Evolutionary conservation across 2,888 invertebrate species (phyloP).

Genomic region (Rhogogaster chlorosoma): DNA sequence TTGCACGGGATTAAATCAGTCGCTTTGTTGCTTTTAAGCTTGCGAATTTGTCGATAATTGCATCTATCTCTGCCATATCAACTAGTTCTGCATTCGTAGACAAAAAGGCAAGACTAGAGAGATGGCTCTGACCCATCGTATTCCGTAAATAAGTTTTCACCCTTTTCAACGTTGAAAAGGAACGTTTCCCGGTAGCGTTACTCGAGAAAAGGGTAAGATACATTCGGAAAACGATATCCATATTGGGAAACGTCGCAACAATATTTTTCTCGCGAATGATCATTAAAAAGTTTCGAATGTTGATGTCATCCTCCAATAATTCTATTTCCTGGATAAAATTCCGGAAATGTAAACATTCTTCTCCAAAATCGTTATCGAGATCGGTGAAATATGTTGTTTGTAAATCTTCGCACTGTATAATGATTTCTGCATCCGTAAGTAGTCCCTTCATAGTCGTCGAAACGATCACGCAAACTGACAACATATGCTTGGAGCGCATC

Average conservation of each 20-base stretch:
- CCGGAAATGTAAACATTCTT: conserved; percentile 45
- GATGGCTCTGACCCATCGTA: conserved; percentile 28
- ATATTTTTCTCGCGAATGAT: conserved; percentile 54
- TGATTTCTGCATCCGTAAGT: conserved; percentile 45
- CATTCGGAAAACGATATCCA: conserved; percentile 52
- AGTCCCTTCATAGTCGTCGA: conserved; percentile 48
- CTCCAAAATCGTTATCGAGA: conserved; percentile 8
- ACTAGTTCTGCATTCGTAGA: conserved; percentile 39
- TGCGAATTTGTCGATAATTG: conserved; percentile 47
- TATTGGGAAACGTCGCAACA: conserved; percentile 52
- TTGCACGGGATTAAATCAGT: neutral
- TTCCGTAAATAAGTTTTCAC: conserved; percentile 50
- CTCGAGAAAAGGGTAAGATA: conserved; percentile 41
- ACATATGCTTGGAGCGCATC: conserved; percentile 43
- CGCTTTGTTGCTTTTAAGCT: conserved; percentile 48
- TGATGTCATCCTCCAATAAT: conserved; percentile 44
- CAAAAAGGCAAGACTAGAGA: conserved; percentile 44
- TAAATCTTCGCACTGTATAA: conserved; percentile 29
- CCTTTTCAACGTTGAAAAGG: conserved; percentile 51
- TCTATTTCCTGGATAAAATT: conserved; percentile 49
- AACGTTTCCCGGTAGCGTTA: conserved; percentile 49
- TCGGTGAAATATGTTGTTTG: conserved; percentile 39
- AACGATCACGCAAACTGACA: conserved; percentile 50
- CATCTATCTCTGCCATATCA: conserved; percentile 18
- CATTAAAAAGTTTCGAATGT: conserved; percentile 16